Evolutionary conservation across 2,797 vertebrate species (phyloP).

Genomic region (Lagocephalus sceleratus): DNA sequence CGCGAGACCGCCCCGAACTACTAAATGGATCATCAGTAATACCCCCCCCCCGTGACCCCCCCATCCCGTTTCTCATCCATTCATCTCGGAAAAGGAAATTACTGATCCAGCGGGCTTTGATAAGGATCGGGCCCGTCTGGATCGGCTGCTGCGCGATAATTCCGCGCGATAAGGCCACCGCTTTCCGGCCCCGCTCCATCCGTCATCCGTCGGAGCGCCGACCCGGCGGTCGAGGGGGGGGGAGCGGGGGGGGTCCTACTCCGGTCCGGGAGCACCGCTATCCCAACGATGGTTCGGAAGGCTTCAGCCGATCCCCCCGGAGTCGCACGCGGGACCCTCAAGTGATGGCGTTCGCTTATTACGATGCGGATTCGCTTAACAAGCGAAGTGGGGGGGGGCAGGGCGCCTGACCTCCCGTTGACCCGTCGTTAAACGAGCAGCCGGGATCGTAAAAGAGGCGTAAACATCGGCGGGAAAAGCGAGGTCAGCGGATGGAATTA

Average conservation of each 20-base stretch:
- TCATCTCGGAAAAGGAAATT: conserved; percentile 76
- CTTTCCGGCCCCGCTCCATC: conserved; percentile 65
- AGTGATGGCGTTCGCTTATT: conserved; percentile 63
- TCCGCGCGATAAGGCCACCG: conserved; percentile 62
- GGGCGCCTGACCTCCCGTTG: conserved; percentile 46
- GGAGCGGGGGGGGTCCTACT: background rate
- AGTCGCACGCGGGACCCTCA: conserved; percentile 18
- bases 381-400: too few relatives aligned
- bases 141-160: conserved; percentile 59
- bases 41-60: conserved; percentile 59
- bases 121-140: conserved; percentile 70
- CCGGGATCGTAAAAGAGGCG: conserved; percentile 25
- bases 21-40: conserved; percentile 74
- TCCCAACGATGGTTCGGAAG: too few relatives aligned
- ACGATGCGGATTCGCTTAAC: conserved; percentile 64
- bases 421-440: conserved; percentile 51
- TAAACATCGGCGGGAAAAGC: conserved; percentile 47
- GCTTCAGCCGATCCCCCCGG: background rate
- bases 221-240: too few relatives aligned
- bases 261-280: too few relatives aligned
- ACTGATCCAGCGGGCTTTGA: conserved; percentile 74
- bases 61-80: conserved; percentile 65
- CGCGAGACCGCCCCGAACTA: too few relatives aligned
- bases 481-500: too few relatives aligned
- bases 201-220: conserved; percentile 53